Percentiles rank a stretch among this genome's conserved stretches.
These are phyloP conservation scores for Takifugu bimaculatus DNA, from an alignment of 2,113 vertebrate genomes.

Conservation along the genomic window DNA sequence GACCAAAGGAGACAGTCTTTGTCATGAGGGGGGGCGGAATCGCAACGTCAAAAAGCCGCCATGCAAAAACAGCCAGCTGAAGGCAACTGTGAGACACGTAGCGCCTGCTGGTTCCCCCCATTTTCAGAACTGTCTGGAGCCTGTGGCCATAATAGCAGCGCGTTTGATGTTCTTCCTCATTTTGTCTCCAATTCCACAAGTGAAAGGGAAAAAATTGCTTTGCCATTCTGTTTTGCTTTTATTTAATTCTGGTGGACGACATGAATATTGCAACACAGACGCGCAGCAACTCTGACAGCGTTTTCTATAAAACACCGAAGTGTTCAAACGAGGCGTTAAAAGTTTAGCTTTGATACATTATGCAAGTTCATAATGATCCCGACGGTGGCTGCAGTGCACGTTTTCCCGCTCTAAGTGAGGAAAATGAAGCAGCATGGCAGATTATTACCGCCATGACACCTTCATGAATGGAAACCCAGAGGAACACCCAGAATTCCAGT, in stretches of 20 bases:
- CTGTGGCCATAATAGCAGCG: constrained; percentile 50
- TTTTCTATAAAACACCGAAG: not conserved
- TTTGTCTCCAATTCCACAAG: constrained; percentile 25
- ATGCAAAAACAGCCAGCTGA: constrained; percentile 46
- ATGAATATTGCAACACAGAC: constrained; percentile 26
- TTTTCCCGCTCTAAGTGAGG: no score
- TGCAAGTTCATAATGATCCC: no score
- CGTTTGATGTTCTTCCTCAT: constrained; percentile 55
- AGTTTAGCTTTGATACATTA: no score
- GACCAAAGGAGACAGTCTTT: constrained; percentile 59
- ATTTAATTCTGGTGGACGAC: constrained; percentile 17
- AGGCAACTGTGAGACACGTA: constrained; percentile 36
- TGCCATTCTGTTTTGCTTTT: constrained; percentile 12
- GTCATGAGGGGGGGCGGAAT: constrained; percentile 57
- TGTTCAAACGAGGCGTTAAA: not conserved
- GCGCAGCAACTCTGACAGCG: constrained; percentile 7
- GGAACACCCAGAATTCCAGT: no score
- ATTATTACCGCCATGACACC: no score
- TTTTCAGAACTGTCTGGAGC: constrained; percentile 56
- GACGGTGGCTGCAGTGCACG: no score
- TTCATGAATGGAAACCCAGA: no score
- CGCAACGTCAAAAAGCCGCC: constrained; percentile 33
- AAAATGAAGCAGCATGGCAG: no score
- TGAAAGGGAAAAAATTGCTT: constrained; percentile 34
- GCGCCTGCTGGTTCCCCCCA: constrained; percentile 55